Evolutionary conservation across 2,888 invertebrate species (phyloP).

Genomic region (Mythimna pallens): DNA sequence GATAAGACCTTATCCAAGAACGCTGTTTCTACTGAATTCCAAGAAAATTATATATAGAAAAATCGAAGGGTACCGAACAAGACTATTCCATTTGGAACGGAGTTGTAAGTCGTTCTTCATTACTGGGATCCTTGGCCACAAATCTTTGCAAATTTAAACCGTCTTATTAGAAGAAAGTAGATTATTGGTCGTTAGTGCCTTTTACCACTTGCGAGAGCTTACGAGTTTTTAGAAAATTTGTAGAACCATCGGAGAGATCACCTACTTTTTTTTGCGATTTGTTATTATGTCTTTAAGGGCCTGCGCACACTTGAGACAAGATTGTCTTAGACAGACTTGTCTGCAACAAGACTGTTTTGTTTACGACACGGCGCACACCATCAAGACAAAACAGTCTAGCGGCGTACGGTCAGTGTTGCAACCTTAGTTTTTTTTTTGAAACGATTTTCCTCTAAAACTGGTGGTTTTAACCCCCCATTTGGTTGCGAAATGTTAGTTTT

Average conservation of each 20-base stretch:
- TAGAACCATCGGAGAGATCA: not conserved
- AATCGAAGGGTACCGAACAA: constrained; percentile 66
- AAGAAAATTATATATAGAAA: constrained; percentile 64
- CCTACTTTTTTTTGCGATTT: not conserved
- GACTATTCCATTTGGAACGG: constrained; percentile 74
- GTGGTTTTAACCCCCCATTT: too few relatives aligned
- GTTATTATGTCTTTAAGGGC: not conserved
- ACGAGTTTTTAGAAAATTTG: constrained; percentile 17
- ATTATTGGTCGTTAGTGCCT: constrained; percentile 44
- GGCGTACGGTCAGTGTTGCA: too few relatives aligned
- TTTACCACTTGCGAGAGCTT: constrained; percentile 30
- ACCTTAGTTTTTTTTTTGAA: too few relatives aligned
- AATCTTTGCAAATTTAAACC: constrained; percentile 57
- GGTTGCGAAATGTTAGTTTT: too few relatives aligned
- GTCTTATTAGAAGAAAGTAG: constrained; percentile 43
- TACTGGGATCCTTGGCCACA: constrained; percentile 57
- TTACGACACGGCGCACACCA: too few relatives aligned
- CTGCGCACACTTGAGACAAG: too few relatives aligned
- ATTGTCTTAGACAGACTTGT: too few relatives aligned
- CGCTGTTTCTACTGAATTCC: constrained; percentile 40
- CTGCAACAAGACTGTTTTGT: too few relatives aligned
- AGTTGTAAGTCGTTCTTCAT: constrained; percentile 71
- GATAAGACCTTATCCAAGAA: constrained; percentile 40
- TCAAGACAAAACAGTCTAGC: too few relatives aligned
- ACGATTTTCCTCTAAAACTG: too few relatives aligned